Percentiles rank a stretch among this genome's conserved stretches.
phyloP scores from a whole-genome alignment of 1,140 invertebrate species.

The Coelopa frigida region DNA sequence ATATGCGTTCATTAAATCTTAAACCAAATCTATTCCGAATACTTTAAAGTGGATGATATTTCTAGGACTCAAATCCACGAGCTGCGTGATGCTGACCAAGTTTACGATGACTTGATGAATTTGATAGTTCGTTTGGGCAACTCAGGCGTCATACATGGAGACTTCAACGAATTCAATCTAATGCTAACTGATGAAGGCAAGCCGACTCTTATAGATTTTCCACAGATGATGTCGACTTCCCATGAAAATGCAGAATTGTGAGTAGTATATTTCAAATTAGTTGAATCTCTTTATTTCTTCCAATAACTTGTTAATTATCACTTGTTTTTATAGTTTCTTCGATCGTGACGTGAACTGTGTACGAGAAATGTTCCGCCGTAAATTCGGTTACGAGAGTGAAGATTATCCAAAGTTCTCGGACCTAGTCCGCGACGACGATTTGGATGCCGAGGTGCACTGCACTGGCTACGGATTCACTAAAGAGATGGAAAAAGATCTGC shows the following conservation, averaged over 20 bases:
- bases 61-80: slow-evolving; percentile 73
- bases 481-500: slow-evolving; percentile 70
- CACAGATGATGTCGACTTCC: slow-evolving; percentile 95
- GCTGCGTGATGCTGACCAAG: slow-evolving; percentile 64
- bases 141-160: slow-evolving; percentile 95
- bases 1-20: no score
- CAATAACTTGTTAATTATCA: no score
- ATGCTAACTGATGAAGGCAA: slow-evolving; percentile 77
- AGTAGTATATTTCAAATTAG: slow-evolving; percentile 28
- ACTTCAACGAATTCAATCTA: slow-evolving; percentile 99
- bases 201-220: slow-evolving; percentile 94
- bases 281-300: background rate
- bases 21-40: background rate
- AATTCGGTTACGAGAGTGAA: slow-evolving; percentile 88
- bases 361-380: slow-evolving; percentile 82
- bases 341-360: slow-evolving; percentile 93
- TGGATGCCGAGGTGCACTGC: slow-evolving; percentile 85
- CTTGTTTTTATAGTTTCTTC: slow-evolving; percentile 65
- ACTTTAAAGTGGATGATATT: background rate
- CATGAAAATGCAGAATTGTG: slow-evolving; percentile 88
- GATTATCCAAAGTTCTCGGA: slow-evolving; percentile 80
- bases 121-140: slow-evolving; percentile 86
- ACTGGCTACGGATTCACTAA: slow-evolving; percentile 88
- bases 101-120: slow-evolving; percentile 95
- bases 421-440: slow-evolving; percentile 70